A percentile compares a stretch with the other conserved stretches of the same genome.
phyloP scores from a whole-genome alignment of 2,888 invertebrate species.

The Lasioglossum pauxillum region DNA sequence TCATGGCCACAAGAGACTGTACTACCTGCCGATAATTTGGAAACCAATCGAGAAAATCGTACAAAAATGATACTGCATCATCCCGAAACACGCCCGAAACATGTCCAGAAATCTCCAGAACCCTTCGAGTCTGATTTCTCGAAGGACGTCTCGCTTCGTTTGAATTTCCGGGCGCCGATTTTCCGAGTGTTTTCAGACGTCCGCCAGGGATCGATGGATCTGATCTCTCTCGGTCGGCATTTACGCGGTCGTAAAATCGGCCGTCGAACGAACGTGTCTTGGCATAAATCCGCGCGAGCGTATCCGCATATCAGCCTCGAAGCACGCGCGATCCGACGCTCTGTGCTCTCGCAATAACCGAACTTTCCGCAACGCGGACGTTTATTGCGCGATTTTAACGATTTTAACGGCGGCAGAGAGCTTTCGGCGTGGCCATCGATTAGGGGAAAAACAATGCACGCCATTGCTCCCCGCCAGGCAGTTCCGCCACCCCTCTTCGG shows the following conservation, averaged over 20 bases:
- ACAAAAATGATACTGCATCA: too few relatives aligned
- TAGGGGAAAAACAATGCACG: conserved; percentile 56
- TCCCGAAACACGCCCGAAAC: too few relatives aligned
- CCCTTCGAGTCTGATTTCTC: neutral
- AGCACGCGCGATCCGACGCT: conserved; percentile 16
- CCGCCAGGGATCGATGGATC: neutral
- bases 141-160: neutral
- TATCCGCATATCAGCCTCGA: neutral
- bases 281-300: conserved; percentile 35
- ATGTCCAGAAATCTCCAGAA: too few relatives aligned
- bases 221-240: neutral
- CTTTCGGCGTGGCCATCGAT: conserved; percentile 61
- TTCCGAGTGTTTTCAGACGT: neutral
- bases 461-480: neutral
- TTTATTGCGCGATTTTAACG: conserved; percentile 56
- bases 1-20: too few relatives aligned
- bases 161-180: neutral
- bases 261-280: conserved; percentile 40
- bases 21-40: too few relatives aligned
- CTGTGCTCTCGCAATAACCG: conserved; percentile 32
- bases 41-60: too few relatives aligned
- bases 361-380: conserved; percentile 19
- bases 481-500: neutral
- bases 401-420: conserved; percentile 41
- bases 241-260: conserved; percentile 25